phyloP scores from a whole-genome alignment of 2,113 vertebrate genomes.

The Cyanistes caeruleus region DNA sequence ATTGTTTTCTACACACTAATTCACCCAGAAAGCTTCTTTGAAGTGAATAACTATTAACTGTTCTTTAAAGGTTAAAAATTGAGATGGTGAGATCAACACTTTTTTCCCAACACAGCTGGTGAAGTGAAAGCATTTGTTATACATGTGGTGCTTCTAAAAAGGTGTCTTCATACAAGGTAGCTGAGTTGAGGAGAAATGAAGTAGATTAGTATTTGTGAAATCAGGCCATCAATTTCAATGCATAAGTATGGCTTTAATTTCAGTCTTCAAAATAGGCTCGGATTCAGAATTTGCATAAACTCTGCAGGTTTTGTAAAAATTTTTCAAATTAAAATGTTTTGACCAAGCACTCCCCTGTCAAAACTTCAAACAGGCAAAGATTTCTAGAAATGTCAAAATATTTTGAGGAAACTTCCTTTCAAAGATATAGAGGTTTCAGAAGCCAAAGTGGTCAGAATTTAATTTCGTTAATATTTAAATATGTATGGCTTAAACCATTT shows the following conservation, averaged over 20 bases:
- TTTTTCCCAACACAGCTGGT: neutral
- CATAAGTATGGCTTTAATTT: neutral
- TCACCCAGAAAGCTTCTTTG: conserved; percentile 5
- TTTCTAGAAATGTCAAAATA: neutral
- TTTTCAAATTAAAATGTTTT: neutral
- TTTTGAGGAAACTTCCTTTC: conserved; percentile 8
- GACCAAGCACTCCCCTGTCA: neutral
- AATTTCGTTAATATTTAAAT: conserved; percentile 1
- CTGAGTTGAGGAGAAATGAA: neutral
- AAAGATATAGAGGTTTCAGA: neutral
- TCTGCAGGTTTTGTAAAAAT: neutral
- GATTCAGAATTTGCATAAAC: neutral
- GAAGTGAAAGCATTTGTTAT: neutral
- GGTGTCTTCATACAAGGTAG: neutral
- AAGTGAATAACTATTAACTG: neutral
- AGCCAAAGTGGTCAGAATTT: neutral
- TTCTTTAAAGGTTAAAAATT: neutral
- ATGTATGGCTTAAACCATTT: neutral
- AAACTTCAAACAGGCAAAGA: neutral
- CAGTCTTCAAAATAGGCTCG: neutral
- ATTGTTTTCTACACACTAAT: conserved; percentile 17
- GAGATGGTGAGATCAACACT: neutral
- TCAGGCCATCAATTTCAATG: neutral
- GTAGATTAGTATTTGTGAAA: neutral
- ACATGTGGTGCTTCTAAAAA: neutral